Conservation (phyloP, 2,797 vertebrate species). For the Rhyacichthys aspro region DNA sequence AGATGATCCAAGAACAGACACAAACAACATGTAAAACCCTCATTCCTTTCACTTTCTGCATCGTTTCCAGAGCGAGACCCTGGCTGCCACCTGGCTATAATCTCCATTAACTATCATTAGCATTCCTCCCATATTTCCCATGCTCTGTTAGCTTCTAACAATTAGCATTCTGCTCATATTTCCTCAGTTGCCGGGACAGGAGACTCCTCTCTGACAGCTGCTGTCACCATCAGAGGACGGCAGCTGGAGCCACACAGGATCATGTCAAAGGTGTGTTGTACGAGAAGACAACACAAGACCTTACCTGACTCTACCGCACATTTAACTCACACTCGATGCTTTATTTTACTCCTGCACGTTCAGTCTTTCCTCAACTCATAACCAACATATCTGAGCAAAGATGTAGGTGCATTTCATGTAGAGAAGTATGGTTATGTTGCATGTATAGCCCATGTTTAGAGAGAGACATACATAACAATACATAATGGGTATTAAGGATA, state of each 20-base stretch:
- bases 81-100: constrained; percentile 36
- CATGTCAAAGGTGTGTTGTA: constrained; percentile 1
- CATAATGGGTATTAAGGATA: too few species aligned
- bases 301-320: neutral
- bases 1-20: too few species aligned
- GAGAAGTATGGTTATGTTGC: too few species aligned
- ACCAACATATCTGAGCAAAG: too few species aligned
- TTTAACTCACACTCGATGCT: too few species aligned
- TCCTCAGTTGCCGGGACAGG: constrained; percentile 19
- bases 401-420: too few species aligned
- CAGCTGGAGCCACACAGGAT: constrained; percentile 19
- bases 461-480: too few species aligned
- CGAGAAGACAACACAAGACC: neutral
- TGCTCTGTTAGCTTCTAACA: constrained; percentile 37
- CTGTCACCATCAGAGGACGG: constrained; percentile 28
- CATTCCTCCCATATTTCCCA: constrained; percentile 70
- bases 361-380: too few species aligned
- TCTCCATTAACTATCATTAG: constrained; percentile 58
- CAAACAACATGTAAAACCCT: too few species aligned
- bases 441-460: too few species aligned
- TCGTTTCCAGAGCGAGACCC: neutral
- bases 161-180: constrained; percentile 59
- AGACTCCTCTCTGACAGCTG: constrained; percentile 44
- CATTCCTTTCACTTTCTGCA: constrained; percentile 7
- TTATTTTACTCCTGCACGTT: too few species aligned